phyloP scores from a whole-genome alignment of 1,140 invertebrate species.

The Aricia agestis region DNA sequence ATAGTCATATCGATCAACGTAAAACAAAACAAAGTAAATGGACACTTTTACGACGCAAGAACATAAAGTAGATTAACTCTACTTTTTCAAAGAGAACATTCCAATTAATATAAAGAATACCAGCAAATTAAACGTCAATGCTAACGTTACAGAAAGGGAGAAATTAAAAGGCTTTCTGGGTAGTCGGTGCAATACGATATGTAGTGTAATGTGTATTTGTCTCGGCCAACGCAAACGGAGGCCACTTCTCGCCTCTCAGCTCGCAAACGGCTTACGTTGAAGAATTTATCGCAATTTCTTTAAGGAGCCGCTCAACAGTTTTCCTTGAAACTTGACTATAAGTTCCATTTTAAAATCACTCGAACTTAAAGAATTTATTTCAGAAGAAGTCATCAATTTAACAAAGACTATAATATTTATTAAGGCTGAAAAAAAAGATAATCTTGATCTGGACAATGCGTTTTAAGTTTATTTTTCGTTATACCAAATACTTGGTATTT shows the following conservation, averaged over 20 bases:
- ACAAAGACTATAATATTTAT: background rate
- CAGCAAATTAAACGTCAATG: background rate
- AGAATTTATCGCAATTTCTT: slow-evolving; percentile 58
- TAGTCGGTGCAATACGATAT: slow-evolving; percentile 8
- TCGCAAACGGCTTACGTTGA: slow-evolving; percentile 50
- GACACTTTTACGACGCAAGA: background rate
- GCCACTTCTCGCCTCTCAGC: slow-evolving; percentile 51
- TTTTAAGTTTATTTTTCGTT: background rate
- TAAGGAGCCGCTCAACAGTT: slow-evolving; percentile 33
- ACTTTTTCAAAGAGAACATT: background rate
- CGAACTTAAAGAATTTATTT: slow-evolving; percentile 22
- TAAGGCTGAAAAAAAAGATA: too few relatives aligned
- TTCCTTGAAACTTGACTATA: slow-evolving; percentile 36
- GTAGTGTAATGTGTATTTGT: slow-evolving; percentile 11
- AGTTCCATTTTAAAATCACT: slow-evolving; percentile 27
- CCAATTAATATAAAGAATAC: background rate
- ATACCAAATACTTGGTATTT: too few relatives aligned
- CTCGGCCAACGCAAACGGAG: slow-evolving; percentile 38
- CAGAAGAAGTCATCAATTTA: background rate
- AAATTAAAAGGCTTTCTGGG: slow-evolving; percentile 6
- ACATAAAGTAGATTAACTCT: background rate
- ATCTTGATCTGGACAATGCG: background rate
- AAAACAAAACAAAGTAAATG: too few relatives aligned
- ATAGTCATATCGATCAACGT: too few relatives aligned
- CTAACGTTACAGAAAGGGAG: slow-evolving; percentile 4